These are phyloP conservation scores for Petrosia ficiformis DNA, from an alignment of 37 sponge, comb jelly and placozoan genomes.

Conservation along the genomic window DNA sequence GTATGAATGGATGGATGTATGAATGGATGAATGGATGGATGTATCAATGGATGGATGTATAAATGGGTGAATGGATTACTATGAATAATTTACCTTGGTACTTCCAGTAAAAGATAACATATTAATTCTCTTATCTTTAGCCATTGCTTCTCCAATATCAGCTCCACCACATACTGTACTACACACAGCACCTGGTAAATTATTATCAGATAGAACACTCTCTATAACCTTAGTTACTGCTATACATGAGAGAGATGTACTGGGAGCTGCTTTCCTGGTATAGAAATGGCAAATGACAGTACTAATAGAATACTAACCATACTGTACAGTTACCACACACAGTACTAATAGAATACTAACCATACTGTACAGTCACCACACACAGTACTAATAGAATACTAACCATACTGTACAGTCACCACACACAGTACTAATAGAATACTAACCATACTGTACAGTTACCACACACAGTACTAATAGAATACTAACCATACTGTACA, in stretches of 20 bases:
- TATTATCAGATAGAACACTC: conserved; percentile 80
- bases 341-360: too few relatives aligned
- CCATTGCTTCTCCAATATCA: conserved; percentile 93
- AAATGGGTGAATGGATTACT: too few relatives aligned
- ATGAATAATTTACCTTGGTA: conserved; percentile 40
- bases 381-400: conserved; percentile 76
- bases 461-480: conserved; percentile 89
- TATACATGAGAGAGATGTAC: conserved; percentile 70
- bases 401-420: too few relatives aligned
- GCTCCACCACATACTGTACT: conserved; percentile 88
- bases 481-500: conserved; percentile 82
- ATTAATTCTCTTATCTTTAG: conserved; percentile 75
- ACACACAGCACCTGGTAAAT: conserved; percentile 73
- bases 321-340: background rate
- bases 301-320: background rate
- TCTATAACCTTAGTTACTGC: conserved; percentile 87
- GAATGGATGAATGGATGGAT: too few relatives aligned
- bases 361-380: conserved; percentile 94
- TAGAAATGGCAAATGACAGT: background rate
- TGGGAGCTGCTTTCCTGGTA: conserved; percentile 90
- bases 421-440: too few relatives aligned
- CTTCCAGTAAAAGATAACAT: conserved; percentile 98
- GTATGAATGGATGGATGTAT: too few relatives aligned
- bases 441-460: conserved; percentile 88
- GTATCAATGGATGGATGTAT: too few relatives aligned